Percentiles rank a stretch among this genome's conserved stretches.
These are phyloP conservation scores for Lamproptera curius DNA, from an alignment of 2,888 invertebrate genomes.

Conservation along the genomic window DNA sequence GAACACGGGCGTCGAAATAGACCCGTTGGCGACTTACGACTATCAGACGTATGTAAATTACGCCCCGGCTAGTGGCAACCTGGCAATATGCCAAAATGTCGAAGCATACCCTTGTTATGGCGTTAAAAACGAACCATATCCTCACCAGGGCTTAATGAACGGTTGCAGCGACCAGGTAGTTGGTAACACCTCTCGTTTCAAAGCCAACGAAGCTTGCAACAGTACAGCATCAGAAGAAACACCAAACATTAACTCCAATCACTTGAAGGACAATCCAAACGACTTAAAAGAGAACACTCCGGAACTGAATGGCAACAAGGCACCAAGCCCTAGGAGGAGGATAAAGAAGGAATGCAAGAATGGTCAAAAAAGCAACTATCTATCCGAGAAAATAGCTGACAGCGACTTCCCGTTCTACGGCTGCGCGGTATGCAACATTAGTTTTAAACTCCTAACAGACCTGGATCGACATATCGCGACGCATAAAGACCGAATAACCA, in stretches of 20 bases:
- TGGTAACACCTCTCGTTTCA: neutral
- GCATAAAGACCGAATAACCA: constrained; percentile 61
- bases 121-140: constrained; percentile 5
- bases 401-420: constrained; percentile 60
- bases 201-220: neutral
- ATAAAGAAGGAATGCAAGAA: constrained; percentile 32
- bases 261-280: constrained; percentile 4
- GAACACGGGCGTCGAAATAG: constrained; percentile 41
- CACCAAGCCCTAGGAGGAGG: constrained; percentile 30
- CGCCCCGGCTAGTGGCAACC: constrained; percentile 17
- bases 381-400: constrained; percentile 58
- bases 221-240: too few relatives aligned
- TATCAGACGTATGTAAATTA: constrained; percentile 36
- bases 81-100: constrained; percentile 7
- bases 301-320: constrained; percentile 32
- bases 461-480: constrained; percentile 56
- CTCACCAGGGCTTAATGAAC: neutral
- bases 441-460: constrained; percentile 43
- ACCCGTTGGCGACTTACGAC: constrained; percentile 51
- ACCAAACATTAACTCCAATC: neutral
- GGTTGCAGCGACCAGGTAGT: neutral
- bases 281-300: constrained; percentile 12
- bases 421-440: constrained; percentile 59
- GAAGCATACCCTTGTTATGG: constrained; percentile 1
- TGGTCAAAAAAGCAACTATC: constrained; percentile 42